These are phyloP conservation scores for Malacoctenus gilli DNA, from an alignment of 2,797 vertebrate genomes.

Conservation along the genomic window DNA sequence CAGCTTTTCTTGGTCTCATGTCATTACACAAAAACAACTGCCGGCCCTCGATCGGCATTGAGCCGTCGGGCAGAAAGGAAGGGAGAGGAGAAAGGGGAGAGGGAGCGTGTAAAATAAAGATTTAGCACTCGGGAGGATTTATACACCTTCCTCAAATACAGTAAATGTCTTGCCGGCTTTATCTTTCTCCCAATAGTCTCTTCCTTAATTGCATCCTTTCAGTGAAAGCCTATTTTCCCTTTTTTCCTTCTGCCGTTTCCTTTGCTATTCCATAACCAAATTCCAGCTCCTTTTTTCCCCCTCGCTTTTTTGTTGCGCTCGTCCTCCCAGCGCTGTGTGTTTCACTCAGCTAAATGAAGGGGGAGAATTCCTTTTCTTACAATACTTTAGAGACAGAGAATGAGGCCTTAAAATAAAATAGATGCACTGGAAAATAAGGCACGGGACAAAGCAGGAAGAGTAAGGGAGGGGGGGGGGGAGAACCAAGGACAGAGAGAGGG, in stretches of 20 bases:
- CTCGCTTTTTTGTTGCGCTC: slow-evolving; percentile 73
- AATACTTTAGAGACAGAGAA: slow-evolving; percentile 65
- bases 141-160: slow-evolving; percentile 76
- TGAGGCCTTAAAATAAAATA: slow-evolving; percentile 77
- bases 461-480: slow-evolving; percentile 28
- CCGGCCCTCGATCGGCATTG: slow-evolving; percentile 50
- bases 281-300: slow-evolving; percentile 68
- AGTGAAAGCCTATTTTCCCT: slow-evolving; percentile 66
- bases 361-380: slow-evolving; percentile 68
- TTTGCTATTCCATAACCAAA: slow-evolving; percentile 79
- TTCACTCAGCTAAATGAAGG: slow-evolving; percentile 63
- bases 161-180: slow-evolving; percentile 76
- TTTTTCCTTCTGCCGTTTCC: slow-evolving; percentile 62
- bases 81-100: slow-evolving; percentile 45
- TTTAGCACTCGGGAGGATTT: slow-evolving; percentile 76
- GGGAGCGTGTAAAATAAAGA: slow-evolving; percentile 71
- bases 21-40: slow-evolving; percentile 72
- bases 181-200: slow-evolving; percentile 64
- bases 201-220: slow-evolving; percentile 78
- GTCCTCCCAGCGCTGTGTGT: slow-evolving; percentile 71
- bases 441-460: slow-evolving; percentile 67
- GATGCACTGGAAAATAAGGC: slow-evolving; percentile 79
- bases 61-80: slow-evolving; percentile 51
- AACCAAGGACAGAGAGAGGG: slow-evolving; percentile 43
- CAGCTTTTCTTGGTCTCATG: slow-evolving; percentile 64